phyloP scores from a whole-genome alignment of 92 coral and sea anemone species.

The Virgularia gustaviana region DNA sequence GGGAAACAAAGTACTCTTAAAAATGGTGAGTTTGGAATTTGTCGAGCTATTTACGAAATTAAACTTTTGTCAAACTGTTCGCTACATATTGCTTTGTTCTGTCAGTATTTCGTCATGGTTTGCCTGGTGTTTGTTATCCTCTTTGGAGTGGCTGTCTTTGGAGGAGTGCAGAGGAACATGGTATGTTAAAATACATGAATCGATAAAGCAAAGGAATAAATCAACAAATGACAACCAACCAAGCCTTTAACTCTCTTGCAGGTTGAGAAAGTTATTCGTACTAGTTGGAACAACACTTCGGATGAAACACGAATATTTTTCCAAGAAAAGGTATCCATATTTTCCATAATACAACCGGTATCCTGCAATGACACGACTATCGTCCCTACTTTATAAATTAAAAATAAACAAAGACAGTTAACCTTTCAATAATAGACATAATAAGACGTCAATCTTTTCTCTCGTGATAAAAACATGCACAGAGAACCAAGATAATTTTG shows the following conservation, averaged over 20 bases:
- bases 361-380: too few relatives aligned
- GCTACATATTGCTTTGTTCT: background rate
- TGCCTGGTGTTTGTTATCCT: slow-evolving; percentile 48
- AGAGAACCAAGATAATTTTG: too few relatives aligned
- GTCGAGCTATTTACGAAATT: too few relatives aligned
- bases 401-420: too few relatives aligned
- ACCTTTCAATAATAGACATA: too few relatives aligned
- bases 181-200: slow-evolving; percentile 31
- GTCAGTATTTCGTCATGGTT: slow-evolving; percentile 63
- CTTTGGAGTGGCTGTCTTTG: slow-evolving; percentile 59
- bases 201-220: too few relatives aligned
- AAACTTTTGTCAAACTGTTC: background rate
- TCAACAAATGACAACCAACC: too few relatives aligned
- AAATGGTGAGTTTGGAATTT: slow-evolving; percentile 51
- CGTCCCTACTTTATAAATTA: too few relatives aligned
- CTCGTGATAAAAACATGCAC: too few relatives aligned
- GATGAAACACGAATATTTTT: slow-evolving; percentile 66
- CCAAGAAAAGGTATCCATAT: slow-evolving; percentile 57
- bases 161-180: slow-evolving; percentile 57
- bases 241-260: background rate
- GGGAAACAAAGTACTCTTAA: slow-evolving; percentile 48
- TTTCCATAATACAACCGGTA: too few relatives aligned
- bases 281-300: slow-evolving; percentile 66
- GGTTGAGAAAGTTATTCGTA: slow-evolving; percentile 11
- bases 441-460: too few relatives aligned